A percentile compares a stretch with the other conserved stretches of the same genome.
These are phyloP conservation scores for Origma solitaria DNA, from an alignment of 2,113 vertebrate genomes.

Conservation along the genomic window DNA sequence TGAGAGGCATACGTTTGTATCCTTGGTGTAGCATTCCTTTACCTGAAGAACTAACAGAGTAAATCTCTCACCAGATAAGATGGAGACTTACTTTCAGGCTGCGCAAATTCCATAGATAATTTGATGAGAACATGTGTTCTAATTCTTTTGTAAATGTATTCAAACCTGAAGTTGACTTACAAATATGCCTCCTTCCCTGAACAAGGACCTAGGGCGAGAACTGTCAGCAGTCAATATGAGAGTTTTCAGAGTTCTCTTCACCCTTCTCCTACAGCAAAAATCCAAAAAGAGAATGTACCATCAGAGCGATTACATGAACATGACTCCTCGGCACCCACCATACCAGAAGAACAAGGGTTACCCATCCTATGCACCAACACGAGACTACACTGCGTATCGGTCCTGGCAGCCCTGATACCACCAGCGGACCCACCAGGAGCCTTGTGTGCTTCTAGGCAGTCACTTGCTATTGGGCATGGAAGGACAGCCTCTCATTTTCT, in stretches of 20 bases:
- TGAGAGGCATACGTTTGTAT: not conserved
- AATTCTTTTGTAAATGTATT: not conserved
- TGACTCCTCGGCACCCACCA: slow-evolving; percentile 63
- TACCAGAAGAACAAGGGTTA: slow-evolving; percentile 70
- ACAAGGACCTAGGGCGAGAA: not conserved
- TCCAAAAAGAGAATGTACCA: slow-evolving; percentile 59
- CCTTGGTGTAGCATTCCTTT: not conserved
- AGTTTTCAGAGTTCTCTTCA: not conserved
- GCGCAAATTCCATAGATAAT: not conserved
- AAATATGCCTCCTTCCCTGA: not conserved
- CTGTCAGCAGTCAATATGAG: not conserved
- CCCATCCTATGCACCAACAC: slow-evolving; percentile 55
- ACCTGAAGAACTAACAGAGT: not conserved
- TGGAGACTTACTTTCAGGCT: not conserved
- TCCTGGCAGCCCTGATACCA: slow-evolving; percentile 70
- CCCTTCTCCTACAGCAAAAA: slow-evolving; percentile 55
- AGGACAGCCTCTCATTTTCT: slow-evolving; percentile 3
- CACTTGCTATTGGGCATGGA: slow-evolving; percentile 32
- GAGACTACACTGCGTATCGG: slow-evolving; percentile 72
- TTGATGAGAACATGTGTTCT: not conserved
- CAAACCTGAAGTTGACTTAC: not conserved
- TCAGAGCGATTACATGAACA: slow-evolving; percentile 80
- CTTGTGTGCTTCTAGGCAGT: not conserved
- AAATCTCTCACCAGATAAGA: not conserved
- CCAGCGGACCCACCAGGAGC: not conserved